These are phyloP conservation scores for Marmota flaviventris DNA, from an alignment of 2,113 vertebrate genomes.

Conservation along the genomic window DNA sequence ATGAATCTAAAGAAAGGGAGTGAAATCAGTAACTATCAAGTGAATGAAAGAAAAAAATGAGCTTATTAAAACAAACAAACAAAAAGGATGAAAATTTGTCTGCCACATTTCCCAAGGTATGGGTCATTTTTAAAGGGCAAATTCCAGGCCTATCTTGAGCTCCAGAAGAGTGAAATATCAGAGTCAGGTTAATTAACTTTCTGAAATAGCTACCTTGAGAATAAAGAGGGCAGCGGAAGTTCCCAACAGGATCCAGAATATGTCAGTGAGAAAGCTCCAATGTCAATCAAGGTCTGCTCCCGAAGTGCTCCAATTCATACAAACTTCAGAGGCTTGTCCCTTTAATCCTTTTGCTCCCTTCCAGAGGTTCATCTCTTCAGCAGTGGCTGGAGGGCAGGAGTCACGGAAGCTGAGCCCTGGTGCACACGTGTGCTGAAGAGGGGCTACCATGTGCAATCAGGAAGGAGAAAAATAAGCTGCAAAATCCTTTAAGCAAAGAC, in stretches of 20 bases:
- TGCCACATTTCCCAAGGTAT: background rate
- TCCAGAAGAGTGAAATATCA: background rate
- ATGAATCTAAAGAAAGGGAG: background rate
- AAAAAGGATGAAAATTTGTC: background rate
- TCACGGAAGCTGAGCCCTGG: background rate
- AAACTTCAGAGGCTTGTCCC: slow-evolving; percentile 29
- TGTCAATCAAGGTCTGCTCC: slow-evolving; percentile 53
- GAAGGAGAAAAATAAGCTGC: background rate
- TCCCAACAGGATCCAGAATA: background rate
- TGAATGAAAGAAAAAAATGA: background rate
- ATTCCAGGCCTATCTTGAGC: background rate
- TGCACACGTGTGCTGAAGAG: background rate
- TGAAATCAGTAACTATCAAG: slow-evolving; percentile 19
- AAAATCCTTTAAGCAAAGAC: slow-evolving; percentile 50
- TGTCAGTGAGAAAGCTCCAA: slow-evolving; percentile 23
- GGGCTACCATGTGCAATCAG: background rate
- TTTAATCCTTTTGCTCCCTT: slow-evolving; percentile 27
- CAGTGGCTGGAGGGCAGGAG: slow-evolving; percentile 45
- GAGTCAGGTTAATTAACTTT: slow-evolving; percentile 65
- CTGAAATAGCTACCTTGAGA: background rate
- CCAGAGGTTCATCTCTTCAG: background rate
- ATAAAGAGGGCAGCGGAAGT: background rate
- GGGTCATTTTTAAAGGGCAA: slow-evolving; percentile 44
- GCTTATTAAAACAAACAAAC: background rate
- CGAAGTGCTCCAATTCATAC: background rate